Base-by-base conservation (phyloP, 2,113 vertebrate genomes). In the Nyctereutes procyonoides region DNA sequence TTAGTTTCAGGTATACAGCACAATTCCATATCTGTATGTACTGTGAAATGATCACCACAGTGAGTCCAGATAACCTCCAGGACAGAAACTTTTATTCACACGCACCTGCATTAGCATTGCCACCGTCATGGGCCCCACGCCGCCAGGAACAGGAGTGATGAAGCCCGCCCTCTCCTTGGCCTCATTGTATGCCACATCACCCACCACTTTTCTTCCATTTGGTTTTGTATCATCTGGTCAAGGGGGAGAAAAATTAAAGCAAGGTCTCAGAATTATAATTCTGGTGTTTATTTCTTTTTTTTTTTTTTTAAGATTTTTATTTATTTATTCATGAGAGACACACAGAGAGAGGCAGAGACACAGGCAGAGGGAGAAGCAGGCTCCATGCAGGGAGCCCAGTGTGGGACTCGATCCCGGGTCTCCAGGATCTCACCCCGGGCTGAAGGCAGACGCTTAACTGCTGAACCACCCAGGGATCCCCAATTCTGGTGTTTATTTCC, bases 101-200 rank as follows among this genome's bases (percentile, higher is more conserved):
- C 43, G 0, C 98, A 99, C 99, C 99, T 99, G 99, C 99, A 99
- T 99, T 38, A 99, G 98, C 99, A 99, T 99, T 38, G 99, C 99
- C 38, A 99, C 99, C 0, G 99, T 99, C 99, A 99, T 99, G 53
- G 99, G 99, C 38, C 99, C 99, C 0, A 99, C 99, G 0, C 99
- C 99, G 0, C 99, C 99, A 2, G 99, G 99, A 15, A 99, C 99
- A 0, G 99, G 99, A 0, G 99, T 99, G 98, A 99, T 99, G 96
- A 99, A 99, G 17, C 99, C 98, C 0, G 99, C 99, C 74, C 97
- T 99, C 95, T 99, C 99, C 95, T 99, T 99, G 80, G 99, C 99
- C 67, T 99, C 98, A 5, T 11, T 43, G 81, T 99, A 99, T 0
- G 99, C 98, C 63, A 99, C 99, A 8, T 99, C 99, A 26, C 99